Percentiles rank a stretch among this genome's conserved stretches.
These are phyloP conservation scores for Hermatobates lingyangjiaoensis DNA, from an alignment of 1,140 invertebrate species.

Conservation along the genomic window DNA sequence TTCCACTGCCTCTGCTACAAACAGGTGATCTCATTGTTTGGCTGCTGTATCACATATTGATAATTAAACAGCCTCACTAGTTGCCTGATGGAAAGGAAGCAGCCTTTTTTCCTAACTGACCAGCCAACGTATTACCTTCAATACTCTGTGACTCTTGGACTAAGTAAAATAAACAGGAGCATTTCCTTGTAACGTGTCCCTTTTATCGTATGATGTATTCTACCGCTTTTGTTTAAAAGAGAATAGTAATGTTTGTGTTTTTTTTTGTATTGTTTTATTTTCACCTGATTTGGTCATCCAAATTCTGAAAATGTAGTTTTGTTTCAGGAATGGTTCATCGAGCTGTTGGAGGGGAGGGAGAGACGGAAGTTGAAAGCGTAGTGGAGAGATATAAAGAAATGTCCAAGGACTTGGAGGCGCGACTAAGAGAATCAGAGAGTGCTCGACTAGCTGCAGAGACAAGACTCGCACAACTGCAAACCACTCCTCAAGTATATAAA, in stretches of 20 bases:
- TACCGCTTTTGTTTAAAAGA: background rate
- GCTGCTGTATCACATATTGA: no score
- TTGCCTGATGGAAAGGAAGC: no score
- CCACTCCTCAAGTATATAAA: slow-evolving; percentile 57
- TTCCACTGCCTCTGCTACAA: no score
- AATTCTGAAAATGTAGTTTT: background rate
- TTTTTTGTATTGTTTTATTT: background rate
- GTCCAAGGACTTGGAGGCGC: slow-evolving; percentile 67
- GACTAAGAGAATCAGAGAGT: slow-evolving; percentile 26
- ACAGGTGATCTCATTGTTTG: no score
- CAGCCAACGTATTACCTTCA: no score
- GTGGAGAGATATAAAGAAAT: slow-evolving; percentile 67
- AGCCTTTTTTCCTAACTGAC: no score
- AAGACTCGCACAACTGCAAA: slow-evolving; percentile 59
- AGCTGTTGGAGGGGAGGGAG: slow-evolving; percentile 33
- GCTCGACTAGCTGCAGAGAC: slow-evolving; percentile 18
- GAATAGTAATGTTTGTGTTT: background rate
- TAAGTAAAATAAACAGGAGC: background rate
- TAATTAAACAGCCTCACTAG: no score
- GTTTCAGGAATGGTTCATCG: slow-evolving; percentile 31
- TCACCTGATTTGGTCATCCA: background rate
- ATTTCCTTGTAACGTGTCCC: background rate
- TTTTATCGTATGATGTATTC: background rate
- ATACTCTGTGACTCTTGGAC: background rate
- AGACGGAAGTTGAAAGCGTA: slow-evolving; percentile 30